Evolutionary conservation across 2,797 vertebrate species (phyloP).

Genomic region (Gallinago solitaria): DNA sequence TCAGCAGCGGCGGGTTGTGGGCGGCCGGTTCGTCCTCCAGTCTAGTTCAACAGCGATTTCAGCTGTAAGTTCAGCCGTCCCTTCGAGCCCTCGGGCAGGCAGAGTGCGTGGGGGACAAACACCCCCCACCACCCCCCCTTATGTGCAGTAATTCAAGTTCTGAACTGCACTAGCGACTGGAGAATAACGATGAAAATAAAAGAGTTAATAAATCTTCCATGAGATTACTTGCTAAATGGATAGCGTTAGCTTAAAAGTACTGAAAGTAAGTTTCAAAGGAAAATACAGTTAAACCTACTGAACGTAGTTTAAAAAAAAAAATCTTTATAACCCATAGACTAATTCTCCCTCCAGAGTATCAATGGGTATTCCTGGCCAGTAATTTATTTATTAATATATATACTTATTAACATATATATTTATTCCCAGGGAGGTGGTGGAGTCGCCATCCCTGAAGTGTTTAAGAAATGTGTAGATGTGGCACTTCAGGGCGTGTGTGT

Average conservation of each 20-base stretch:
- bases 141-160: fast-evolving
- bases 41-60: background rate
- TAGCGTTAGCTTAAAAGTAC: background rate
- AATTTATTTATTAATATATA: background rate
- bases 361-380: background rate
- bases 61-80: background rate
- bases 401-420: too few species aligned
- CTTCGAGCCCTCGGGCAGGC: background rate
- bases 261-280: background rate
- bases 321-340: background rate
- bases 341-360: background rate
- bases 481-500: too few species aligned
- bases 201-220: background rate
- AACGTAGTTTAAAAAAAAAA: background rate
- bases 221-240: background rate
- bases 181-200: background rate
- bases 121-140: too few species aligned
- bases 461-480: too few species aligned
- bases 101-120: background rate
- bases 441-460: too few species aligned
- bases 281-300: background rate
- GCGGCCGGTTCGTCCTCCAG: background rate
- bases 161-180: fast-evolving
- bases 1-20: background rate
- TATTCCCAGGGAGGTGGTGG: too few species aligned